A percentile compares a stretch with the other conserved stretches of the same genome.
phyloP scores from a whole-genome alignment of 2,113 vertebrate genomes.

The Tachysurus vachellii region DNA sequence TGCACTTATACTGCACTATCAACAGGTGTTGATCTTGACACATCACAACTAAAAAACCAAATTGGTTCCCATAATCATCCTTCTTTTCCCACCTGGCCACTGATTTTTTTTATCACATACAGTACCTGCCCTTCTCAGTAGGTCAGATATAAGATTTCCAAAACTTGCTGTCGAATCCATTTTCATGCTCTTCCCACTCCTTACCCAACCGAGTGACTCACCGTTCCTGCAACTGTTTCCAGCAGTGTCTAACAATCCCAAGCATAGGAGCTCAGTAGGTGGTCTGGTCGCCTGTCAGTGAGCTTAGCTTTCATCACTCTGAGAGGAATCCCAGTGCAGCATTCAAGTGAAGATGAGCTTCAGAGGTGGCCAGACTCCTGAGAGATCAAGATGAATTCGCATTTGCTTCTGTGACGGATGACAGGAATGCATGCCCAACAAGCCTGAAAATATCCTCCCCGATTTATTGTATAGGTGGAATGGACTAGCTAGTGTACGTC shows the following conservation, averaged over 20 bases:
- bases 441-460: background rate
- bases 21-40: background rate
- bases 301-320: conserved; percentile 17
- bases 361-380: background rate
- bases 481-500: background rate
- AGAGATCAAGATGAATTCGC: background rate
- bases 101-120: background rate
- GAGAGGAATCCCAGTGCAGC: background rate
- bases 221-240: background rate
- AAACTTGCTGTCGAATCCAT: background rate
- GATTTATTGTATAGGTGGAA: background rate
- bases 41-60: background rate
- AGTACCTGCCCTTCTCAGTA: no score
- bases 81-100: background rate
- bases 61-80: background rate
- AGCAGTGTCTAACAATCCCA: conserved; percentile 1
- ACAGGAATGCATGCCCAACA: background rate
- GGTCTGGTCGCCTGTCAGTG: background rate
- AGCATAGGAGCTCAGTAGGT: background rate
- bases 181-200: background rate
- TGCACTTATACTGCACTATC: background rate
- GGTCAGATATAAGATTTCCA: background rate
- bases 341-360: background rate
- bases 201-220: background rate
- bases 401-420: background rate